Evolutionary conservation across 2,888 invertebrate species (phyloP), one percentile per base, ranked within the genome.

Genomic region (Cantharis rufa): DNA sequence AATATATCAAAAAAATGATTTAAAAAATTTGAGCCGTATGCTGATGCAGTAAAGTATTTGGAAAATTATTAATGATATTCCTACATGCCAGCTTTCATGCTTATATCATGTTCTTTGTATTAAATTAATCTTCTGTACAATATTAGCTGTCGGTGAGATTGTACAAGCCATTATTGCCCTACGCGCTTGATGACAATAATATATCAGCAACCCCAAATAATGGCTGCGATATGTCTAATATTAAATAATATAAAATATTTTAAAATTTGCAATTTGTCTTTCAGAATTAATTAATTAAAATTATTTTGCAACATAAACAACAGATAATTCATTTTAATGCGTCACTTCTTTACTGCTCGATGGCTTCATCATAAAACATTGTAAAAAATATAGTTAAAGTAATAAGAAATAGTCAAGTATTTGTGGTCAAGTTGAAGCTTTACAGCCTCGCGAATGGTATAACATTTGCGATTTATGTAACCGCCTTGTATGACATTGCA

Each of bases 181-280:
- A 78, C 77, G 81, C 83, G 82, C 75, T 81, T 81, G 83, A 84
- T 82, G 84, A 84, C 85, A 85, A 85, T 84, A 84, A 84, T 83
- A 82, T 84, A 84, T 84, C 83, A 84, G 83, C 83, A 82, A 84
- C 84, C 85, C 84, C 85, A 85, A 84, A 84, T 84, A 85, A 84
- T 84, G 80, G 81, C 81, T 83, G 84, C 85, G 83, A 83, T 84
- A 85, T 85, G 85, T 85, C 85, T 84, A 83, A 78, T 81, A 84
- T 84, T 85, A 48, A 48, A 48, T 84, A 85, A 86, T 86, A 85
- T 84, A 85, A 85, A 84, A 84, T 84, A 66, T 66, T 66, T 66
- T 21, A 83, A 74, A 78, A 64, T 66, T 73, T 74, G 71, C 72
- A 75, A 72, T 74, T 77, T 77, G 71, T 77, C 69, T 32, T 62